Conservation (phyloP, 2,797 vertebrate species). For the Lepus oiostolus region DNA sequence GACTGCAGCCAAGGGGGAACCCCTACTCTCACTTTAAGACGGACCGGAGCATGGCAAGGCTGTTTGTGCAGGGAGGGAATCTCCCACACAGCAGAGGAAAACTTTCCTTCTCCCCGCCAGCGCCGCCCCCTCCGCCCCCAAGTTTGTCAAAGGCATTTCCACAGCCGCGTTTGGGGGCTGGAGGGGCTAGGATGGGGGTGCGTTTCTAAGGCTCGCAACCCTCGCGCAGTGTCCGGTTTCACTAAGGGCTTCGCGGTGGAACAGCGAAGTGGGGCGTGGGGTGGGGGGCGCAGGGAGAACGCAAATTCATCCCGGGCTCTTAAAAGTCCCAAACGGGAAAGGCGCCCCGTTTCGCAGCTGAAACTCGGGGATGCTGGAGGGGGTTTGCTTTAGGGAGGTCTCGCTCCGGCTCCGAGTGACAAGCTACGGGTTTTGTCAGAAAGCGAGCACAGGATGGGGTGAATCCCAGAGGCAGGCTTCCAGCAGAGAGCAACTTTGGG, state of each 20-base stretch:
- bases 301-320: slow-evolving; percentile 81
- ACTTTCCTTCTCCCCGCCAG: slow-evolving; percentile 76
- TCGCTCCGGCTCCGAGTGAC: background rate
- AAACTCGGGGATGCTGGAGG: background rate
- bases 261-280: slow-evolving; percentile 55
- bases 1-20: slow-evolving; percentile 83
- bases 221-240: slow-evolving; percentile 87
- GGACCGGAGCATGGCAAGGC: slow-evolving; percentile 84
- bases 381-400: background rate
- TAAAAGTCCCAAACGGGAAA: slow-evolving; percentile 85
- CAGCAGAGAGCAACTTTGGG: slow-evolving; percentile 74
- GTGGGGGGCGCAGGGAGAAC: slow-evolving; percentile 63
- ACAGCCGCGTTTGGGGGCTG: slow-evolving; percentile 79
- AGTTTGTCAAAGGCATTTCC: slow-evolving; percentile 84
- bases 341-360: slow-evolving; percentile 70
- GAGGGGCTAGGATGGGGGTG: slow-evolving; percentile 81
- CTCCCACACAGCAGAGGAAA: slow-evolving; percentile 85
- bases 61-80: slow-evolving; percentile 84
- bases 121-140: background rate
- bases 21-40: slow-evolving; percentile 85
- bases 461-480: slow-evolving; percentile 68
- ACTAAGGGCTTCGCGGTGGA: slow-evolving; percentile 81
- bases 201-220: slow-evolving; percentile 84
- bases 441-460: background rate
- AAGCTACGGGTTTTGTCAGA: slow-evolving; percentile 2